phyloP scores from a whole-genome alignment of 1,140 invertebrate genomes.

The Latrodectus geometricus region DNA sequence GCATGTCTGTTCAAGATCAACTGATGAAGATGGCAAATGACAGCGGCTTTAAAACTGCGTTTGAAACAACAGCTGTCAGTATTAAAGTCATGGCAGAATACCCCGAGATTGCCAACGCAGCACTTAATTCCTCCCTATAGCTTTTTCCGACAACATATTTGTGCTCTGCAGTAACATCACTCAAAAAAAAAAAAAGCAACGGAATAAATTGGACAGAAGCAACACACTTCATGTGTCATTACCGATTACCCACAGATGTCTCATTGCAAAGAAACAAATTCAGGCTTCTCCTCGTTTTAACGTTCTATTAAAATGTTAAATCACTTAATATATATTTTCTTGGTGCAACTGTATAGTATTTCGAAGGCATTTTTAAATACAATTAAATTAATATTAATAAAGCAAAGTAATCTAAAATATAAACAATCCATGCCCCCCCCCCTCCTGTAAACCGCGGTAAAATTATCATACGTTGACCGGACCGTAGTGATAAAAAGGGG shows the following conservation, averaged over 20 bases:
- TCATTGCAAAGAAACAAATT: too few species aligned
- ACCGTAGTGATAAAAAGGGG: too few species aligned
- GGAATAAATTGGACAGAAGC: constrained; percentile 16
- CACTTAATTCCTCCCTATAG: constrained; percentile 56
- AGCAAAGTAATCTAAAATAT: too few species aligned
- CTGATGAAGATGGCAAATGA: constrained; percentile 24
- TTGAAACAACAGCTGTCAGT: constrained; percentile 53
- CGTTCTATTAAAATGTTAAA: too few species aligned
- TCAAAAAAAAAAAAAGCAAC: constrained; percentile 33
- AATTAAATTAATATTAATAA: too few species aligned
- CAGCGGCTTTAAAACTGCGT: constrained; percentile 48
- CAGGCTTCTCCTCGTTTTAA: too few species aligned
- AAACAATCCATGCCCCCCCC: too few species aligned
- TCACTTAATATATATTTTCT: too few species aligned
- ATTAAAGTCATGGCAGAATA: constrained; percentile 61
- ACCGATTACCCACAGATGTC: constrained; percentile 2
- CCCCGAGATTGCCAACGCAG: constrained; percentile 48
- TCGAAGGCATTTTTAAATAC: too few species aligned
- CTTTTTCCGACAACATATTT: constrained; percentile 59
- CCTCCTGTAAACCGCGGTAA: too few species aligned
- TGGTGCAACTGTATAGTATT: too few species aligned
- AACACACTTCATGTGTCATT: constrained; percentile 38
- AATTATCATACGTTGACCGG: too few species aligned
- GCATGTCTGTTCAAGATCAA: constrained; percentile 5
- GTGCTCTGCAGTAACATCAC: constrained; percentile 60